Conservation (phyloP, 92 coral and sea anemone genomes). For the Epizoanthus stellaris region DNA sequence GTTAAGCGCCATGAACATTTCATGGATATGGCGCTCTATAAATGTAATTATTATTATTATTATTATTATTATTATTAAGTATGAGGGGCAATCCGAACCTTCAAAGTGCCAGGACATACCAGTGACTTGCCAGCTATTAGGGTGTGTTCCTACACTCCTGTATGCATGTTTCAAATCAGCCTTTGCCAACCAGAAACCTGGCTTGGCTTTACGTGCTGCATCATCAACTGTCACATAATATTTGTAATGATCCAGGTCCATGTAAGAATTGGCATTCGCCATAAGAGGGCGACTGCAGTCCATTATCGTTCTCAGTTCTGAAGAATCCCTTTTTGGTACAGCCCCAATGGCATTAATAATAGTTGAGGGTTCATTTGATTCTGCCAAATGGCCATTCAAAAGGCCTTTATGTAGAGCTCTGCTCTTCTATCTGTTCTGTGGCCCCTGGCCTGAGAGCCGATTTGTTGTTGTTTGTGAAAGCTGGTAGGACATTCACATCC, state of each 20-base stretch:
- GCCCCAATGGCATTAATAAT: constrained; percentile 41
- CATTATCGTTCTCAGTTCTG: constrained; percentile 40
- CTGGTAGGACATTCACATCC: background rate
- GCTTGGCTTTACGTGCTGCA: constrained; percentile 18
- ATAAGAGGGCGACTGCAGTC: constrained; percentile 38
- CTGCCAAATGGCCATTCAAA: background rate
- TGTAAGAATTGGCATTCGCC: constrained; percentile 31
- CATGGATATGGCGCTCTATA: too few species aligned
- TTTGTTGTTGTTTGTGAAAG: constrained; percentile 25
- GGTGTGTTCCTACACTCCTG: too few species aligned
- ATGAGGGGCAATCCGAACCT: too few species aligned
- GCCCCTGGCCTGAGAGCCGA: constrained; percentile 23
- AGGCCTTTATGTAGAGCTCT: background rate
- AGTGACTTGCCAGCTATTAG: too few species aligned
- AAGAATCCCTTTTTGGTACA: constrained; percentile 47
- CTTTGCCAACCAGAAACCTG: constrained; percentile 10
- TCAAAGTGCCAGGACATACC: too few species aligned
- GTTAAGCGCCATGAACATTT: too few species aligned
- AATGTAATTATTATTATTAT: too few species aligned
- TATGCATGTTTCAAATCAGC: constrained; percentile 35
- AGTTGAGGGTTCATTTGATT: background rate
- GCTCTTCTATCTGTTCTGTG: constrained; percentile 8
- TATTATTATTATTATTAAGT: too few species aligned
- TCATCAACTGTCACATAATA: constrained; percentile 38
- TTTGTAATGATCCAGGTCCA: constrained; percentile 51